A percentile compares a stretch with the other conserved stretches of the same genome.
Conservation (phyloP, 2,888 invertebrate species). For the Trachelus iudaicus region DNA sequence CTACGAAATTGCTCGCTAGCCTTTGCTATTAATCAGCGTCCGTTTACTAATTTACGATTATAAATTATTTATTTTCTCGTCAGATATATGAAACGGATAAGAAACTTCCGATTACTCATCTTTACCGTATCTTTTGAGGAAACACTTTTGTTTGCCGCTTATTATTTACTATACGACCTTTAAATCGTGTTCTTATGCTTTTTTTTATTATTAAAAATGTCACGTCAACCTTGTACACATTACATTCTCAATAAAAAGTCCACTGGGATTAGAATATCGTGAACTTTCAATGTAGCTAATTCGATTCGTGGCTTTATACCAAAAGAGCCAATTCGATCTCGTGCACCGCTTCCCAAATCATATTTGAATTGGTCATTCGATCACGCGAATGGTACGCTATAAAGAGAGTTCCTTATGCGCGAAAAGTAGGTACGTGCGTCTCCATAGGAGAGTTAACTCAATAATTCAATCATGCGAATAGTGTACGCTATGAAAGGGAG, state of each 20-base stretch:
- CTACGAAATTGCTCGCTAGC: background rate
- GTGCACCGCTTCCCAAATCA: background rate
- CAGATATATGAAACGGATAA: too few species aligned
- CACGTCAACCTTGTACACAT: too few species aligned
- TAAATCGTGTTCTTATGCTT: too few species aligned
- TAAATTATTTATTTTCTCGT: too few species aligned
- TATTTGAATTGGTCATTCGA: background rate
- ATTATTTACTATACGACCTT: too few species aligned
- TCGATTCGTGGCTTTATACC: background rate
- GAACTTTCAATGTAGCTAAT: background rate
- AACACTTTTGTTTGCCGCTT: too few species aligned
- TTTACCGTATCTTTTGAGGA: too few species aligned
- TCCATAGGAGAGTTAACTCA: background rate
- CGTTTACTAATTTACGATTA: too few species aligned
- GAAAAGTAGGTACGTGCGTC: background rate
- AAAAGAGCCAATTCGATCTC: background rate
- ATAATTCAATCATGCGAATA: background rate
- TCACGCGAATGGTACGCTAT: background rate
- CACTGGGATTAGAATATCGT: background rate
- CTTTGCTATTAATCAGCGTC: background rate
- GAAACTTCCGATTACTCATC: too few species aligned
- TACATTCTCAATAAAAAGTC: too few species aligned
- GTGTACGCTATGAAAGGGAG: too few species aligned
- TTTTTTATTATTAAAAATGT: too few species aligned
- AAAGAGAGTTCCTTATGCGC: background rate